Conservation (phyloP, 2,113 vertebrate species). For the Porphyrio hochstetteri region DNA sequence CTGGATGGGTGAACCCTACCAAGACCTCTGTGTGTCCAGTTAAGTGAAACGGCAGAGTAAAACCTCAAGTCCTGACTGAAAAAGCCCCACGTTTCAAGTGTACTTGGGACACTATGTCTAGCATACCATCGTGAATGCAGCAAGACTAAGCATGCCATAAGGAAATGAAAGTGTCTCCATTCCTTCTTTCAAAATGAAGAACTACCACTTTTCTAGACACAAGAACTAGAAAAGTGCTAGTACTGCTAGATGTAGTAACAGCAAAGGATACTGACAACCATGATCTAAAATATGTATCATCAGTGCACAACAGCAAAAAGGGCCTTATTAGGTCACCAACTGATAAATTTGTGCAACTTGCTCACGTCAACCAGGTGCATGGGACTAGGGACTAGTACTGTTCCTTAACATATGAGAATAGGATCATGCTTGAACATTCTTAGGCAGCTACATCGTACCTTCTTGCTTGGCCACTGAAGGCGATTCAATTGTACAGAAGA, state of each 20-base stretch:
- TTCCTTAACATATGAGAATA: not conserved
- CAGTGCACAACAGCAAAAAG: not conserved
- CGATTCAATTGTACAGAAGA: slow-evolving; percentile 98
- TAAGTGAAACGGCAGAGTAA: not conserved
- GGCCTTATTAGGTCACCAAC: not conserved
- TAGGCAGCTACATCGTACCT: slow-evolving; percentile 66
- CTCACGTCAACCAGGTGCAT: not conserved
- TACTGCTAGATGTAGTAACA: not conserved
- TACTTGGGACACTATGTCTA: not conserved
- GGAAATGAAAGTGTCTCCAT: not conserved
- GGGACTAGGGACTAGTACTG: accelerated
- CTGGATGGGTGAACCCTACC: not conserved
- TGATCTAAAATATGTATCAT: not conserved
- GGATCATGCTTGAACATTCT: not conserved
- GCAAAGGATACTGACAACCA: not conserved
- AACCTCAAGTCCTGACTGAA: not conserved
- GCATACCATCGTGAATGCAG: not conserved
- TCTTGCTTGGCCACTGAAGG: slow-evolving; percentile 89
- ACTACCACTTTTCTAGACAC: not conserved
- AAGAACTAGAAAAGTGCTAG: not conserved
- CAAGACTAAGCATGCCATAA: not conserved
- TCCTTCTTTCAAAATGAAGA: not conserved
- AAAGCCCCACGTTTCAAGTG: not conserved
- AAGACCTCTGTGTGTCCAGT: not conserved
- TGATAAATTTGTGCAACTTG: not conserved